These are phyloP conservation scores for Netelia inedita DNA, from an alignment of 2,888 invertebrate species.

Conservation along the genomic window DNA sequence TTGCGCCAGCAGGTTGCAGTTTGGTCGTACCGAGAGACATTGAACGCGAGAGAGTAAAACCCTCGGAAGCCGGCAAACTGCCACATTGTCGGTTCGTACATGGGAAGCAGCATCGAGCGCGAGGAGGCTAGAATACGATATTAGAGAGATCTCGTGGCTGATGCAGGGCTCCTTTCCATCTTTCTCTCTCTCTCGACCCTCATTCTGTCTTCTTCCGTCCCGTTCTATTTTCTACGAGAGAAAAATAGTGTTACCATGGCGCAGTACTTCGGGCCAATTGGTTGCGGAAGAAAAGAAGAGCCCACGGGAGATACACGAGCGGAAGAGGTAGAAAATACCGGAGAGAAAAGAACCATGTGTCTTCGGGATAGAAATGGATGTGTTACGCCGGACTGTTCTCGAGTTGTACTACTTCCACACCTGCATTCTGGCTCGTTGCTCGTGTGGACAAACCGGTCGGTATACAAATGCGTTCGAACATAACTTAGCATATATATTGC, in stretches of 20 bases:
- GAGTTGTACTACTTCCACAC: slow-evolving; percentile 41
- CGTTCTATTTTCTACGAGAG: slow-evolving; percentile 11
- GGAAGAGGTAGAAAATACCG: not conserved
- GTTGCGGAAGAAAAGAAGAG: slow-evolving; percentile 61
- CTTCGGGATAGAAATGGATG: slow-evolving; percentile 32
- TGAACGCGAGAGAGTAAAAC: slow-evolving; percentile 42
- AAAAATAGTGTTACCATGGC: slow-evolving; percentile 34
- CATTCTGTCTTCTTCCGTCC: no score
- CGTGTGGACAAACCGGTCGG: not conserved
- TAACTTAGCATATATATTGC: slow-evolving; percentile 36
- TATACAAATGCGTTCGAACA: slow-evolving; percentile 14
- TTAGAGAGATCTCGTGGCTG: slow-evolving; percentile 53
- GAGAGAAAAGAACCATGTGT: slow-evolving; percentile 17
- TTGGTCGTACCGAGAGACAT: slow-evolving; percentile 31
- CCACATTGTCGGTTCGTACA: slow-evolving; percentile 46
- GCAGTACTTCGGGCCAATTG: slow-evolving; percentile 60
- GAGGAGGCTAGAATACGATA: slow-evolving; percentile 58
- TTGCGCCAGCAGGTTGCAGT: slow-evolving; percentile 10
- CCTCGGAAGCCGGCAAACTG: slow-evolving; percentile 54
- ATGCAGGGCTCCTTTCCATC: slow-evolving; percentile 35
- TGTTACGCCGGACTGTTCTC: slow-evolving; percentile 41
- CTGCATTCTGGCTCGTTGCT: slow-evolving; percentile 20
- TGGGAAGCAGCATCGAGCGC: slow-evolving; percentile 20
- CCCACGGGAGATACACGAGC: slow-evolving; percentile 44
- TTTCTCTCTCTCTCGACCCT: slow-evolving; percentile 15